Percentiles rank a stretch among this genome's conserved stretches.
phyloP scores from a whole-genome alignment of 2,113 vertebrate genomes.

The Zeus faber region DNA sequence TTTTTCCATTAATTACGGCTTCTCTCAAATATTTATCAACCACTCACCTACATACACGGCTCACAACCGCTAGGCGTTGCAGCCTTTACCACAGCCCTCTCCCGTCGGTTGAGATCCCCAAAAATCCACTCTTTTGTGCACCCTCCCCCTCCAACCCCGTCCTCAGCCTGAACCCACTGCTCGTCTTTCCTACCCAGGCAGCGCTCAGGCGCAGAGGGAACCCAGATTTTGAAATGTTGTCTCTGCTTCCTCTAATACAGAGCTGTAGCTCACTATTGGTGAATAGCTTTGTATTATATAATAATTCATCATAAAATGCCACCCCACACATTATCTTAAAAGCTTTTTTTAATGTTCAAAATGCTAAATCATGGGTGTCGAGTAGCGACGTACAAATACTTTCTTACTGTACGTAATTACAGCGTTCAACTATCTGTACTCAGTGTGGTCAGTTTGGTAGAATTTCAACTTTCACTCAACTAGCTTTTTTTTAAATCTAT shows the following conservation, averaged over 20 bases:
- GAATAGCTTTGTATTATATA: slow-evolving; percentile 4
- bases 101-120: slow-evolving; percentile 31
- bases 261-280: slow-evolving; percentile 3
- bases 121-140: slow-evolving; percentile 19
- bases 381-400: no score
- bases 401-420: no score
- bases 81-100: slow-evolving; percentile 20
- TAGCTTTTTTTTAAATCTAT: no score
- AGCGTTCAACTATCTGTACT: no score
- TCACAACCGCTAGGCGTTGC: slow-evolving; percentile 30
- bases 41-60: slow-evolving; percentile 41
- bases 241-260: slow-evolving; percentile 18
- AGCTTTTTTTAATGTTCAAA: no score
- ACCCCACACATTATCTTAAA: no score
- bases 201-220: no score
- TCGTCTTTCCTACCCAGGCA: not conserved
- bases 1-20: slow-evolving; percentile 66
- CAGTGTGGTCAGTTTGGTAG: no score
- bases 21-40: slow-evolving; percentile 69
- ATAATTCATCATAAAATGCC: not conserved
- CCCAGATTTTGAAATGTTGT: slow-evolving; percentile 6
- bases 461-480: no score
- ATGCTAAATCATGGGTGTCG: no score
- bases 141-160: not conserved
- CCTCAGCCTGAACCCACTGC: not conserved